Percentiles rank a stretch among this genome's conserved stretches.
Conservation (phyloP, 2,888 invertebrate genomes). For the Melipona bicolor region DNA sequence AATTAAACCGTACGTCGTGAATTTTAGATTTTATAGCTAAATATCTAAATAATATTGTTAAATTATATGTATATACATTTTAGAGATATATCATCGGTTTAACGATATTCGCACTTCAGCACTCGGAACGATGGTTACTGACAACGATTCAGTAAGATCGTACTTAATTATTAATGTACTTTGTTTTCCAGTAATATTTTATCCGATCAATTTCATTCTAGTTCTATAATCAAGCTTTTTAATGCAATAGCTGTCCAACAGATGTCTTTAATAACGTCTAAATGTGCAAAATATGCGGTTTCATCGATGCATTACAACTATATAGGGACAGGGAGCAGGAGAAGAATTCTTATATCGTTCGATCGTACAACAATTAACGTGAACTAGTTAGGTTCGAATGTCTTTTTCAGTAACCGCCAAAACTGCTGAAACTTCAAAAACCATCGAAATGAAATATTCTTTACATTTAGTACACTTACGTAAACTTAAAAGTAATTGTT, state of each 20-base stretch:
- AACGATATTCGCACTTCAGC: constrained; percentile 35
- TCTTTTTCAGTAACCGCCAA: constrained; percentile 62
- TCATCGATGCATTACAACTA: constrained; percentile 29
- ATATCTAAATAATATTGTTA: constrained; percentile 28
- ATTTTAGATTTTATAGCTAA: constrained; percentile 47
- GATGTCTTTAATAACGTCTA: constrained; percentile 31
- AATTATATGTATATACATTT: constrained; percentile 42
- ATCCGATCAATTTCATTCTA: constrained; percentile 14
- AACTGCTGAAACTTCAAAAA: constrained; percentile 44
- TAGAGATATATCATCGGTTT: constrained; percentile 24
- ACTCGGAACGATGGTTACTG: constrained; percentile 25
- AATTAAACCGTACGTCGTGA: constrained; percentile 54
- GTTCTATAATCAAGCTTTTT: constrained; percentile 24
- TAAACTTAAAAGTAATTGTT: constrained; percentile 60
- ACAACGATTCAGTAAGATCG: constrained; percentile 22
- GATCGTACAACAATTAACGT: constrained; percentile 63
- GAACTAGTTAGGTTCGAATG: constrained; percentile 40
- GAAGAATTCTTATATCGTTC: constrained; percentile 40
- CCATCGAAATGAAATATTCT: constrained; percentile 56
- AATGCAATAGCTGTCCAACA: constrained; percentile 5
- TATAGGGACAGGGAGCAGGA: constrained; percentile 17
- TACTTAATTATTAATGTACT: constrained; percentile 6
- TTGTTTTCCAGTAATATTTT: constrained; percentile 27
- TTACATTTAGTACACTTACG: constrained; percentile 17
- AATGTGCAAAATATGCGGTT: constrained; percentile 44